These are phyloP conservation scores for Artibeus jamaicensis DNA, from an alignment of 2,797 vertebrate species.

Conservation along the genomic window DNA sequence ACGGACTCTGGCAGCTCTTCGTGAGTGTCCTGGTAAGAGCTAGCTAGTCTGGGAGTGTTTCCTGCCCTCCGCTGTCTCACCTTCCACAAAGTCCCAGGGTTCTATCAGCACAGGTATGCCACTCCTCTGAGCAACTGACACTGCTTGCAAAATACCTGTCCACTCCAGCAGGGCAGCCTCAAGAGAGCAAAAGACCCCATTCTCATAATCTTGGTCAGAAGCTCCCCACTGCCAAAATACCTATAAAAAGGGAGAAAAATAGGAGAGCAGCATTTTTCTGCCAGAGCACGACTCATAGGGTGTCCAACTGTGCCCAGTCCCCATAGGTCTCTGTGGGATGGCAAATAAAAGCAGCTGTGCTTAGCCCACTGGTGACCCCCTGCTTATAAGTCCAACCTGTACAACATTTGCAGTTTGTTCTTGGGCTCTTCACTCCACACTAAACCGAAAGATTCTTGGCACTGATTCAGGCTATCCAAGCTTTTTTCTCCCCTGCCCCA, in stretches of 20 bases:
- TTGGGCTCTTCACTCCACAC: neutral
- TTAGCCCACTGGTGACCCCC: neutral
- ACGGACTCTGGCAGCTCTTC: neutral
- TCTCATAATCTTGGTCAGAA: neutral
- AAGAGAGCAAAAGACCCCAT: neutral
- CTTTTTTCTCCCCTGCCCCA: neutral
- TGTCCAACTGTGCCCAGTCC: neutral
- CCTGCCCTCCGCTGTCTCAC: neutral
- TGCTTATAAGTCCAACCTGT: neutral
- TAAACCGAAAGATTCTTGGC: neutral
- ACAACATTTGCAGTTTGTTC: neutral
- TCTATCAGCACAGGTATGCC: neutral
- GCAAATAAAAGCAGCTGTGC: neutral
- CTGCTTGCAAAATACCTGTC: neutral
- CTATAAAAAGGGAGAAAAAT: neutral
- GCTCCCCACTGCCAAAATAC: neutral
- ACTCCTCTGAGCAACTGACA: neutral
- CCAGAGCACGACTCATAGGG: neutral
- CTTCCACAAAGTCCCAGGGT: neutral
- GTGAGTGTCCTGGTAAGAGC: neutral
- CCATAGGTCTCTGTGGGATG: accelerated
- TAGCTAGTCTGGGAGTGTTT: neutral
- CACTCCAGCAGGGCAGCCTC: neutral
- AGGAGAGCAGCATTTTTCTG: neutral
- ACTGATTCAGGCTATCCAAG: neutral